These are phyloP conservation scores for Globicephala melas DNA, from an alignment of 2,113 vertebrate genomes.

Conservation along the genomic window DNA sequence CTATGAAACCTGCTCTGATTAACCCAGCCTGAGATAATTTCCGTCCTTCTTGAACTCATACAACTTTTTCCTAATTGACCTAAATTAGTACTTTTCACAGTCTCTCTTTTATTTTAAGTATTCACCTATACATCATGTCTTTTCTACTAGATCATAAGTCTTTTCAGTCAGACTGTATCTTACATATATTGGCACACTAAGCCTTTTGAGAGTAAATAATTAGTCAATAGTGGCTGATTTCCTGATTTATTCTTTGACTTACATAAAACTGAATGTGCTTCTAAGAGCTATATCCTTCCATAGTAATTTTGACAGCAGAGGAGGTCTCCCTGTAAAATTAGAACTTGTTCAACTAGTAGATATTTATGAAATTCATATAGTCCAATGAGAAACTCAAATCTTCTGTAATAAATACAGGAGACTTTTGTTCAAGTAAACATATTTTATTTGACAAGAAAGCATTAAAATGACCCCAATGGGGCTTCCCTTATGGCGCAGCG, in stretches of 20 bases:
- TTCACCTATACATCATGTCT: neutral
- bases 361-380: neutral
- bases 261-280: neutral
- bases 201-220: neutral
- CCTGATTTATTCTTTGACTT: neutral
- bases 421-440: neutral
- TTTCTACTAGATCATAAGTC: neutral
- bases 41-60: neutral
- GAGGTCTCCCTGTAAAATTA: neutral
- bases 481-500: too few species aligned
- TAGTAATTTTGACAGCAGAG: neutral
- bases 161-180: neutral
- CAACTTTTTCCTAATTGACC: neutral
- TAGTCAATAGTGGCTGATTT: neutral
- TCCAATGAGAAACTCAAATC: neutral
- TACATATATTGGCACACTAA: neutral
- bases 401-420: neutral
- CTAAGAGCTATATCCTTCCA: neutral
- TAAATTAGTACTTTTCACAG: neutral
- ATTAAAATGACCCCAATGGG: neutral
- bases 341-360: neutral
- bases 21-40: neutral
- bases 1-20: neutral
- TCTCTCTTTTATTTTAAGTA: neutral
- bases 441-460: neutral